A percentile compares a stretch with the other conserved stretches of the same genome.
Evolutionary conservation across 2,888 invertebrate genomes (phyloP).

Genomic region (Microdon myrmicae): DNA sequence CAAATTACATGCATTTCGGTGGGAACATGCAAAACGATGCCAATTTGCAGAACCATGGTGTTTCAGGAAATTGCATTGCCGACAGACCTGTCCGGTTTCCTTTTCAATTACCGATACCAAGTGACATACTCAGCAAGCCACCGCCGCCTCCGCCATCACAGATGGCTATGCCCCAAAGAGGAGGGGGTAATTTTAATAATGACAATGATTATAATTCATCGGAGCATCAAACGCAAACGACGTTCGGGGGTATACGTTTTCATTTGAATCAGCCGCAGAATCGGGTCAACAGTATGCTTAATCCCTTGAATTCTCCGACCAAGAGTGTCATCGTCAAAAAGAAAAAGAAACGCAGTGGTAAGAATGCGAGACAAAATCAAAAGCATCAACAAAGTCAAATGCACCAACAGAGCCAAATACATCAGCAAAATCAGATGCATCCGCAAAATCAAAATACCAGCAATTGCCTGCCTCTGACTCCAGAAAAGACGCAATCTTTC

Average conservation of each 20-base stretch:
- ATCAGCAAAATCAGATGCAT: conserved; percentile 61
- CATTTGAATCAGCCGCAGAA: conserved; percentile 69
- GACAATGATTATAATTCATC: conserved; percentile 30
- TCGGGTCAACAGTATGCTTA: conserved; percentile 61
- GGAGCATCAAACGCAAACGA: conserved; percentile 55
- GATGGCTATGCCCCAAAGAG: conserved; percentile 5
- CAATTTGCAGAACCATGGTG: conserved; percentile 54
- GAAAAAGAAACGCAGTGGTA: conserved; percentile 82
- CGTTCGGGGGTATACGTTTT: conserved; percentile 70
- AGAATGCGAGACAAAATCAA: conserved; percentile 71
- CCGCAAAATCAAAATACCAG: conserved; percentile 48
- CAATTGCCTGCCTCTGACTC: conserved; percentile 35
- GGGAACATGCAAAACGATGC: conserved; percentile 54
- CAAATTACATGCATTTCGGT: conserved; percentile 62
- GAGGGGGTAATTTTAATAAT: conserved; percentile 14
- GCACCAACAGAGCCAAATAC: conserved; percentile 55
- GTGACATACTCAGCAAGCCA: conserved; percentile 53
- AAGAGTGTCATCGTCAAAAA: conserved; percentile 41
- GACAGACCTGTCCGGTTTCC: conserved; percentile 58
- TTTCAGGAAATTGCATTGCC: conserved; percentile 50
- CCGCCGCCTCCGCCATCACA: conserved; percentile 54
- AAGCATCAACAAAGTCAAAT: conserved; percentile 58
- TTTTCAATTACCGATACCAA: too few relatives aligned
- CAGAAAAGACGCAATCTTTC: conserved; percentile 14
- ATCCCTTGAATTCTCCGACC: conserved; percentile 56